Conservation (phyloP, 2,888 invertebrate genomes). For the Oasisia sp. region DNA sequence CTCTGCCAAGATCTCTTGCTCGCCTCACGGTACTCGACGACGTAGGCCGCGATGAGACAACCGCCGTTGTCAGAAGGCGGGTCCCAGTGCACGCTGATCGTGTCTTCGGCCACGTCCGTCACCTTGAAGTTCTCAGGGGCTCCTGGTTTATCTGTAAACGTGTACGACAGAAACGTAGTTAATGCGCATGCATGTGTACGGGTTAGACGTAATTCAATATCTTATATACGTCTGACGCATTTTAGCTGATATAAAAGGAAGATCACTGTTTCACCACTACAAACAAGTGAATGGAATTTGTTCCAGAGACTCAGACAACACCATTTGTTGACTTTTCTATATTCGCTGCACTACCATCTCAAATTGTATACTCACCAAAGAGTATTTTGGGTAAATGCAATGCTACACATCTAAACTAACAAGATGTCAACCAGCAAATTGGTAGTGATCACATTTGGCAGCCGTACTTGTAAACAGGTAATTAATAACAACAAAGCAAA, state of each 20-base stretch:
- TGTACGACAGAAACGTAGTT: no score
- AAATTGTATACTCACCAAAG: not conserved
- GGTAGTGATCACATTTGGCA: not conserved
- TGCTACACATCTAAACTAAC: not conserved
- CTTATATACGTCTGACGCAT: not conserved
- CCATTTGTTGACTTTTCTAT: not conserved
- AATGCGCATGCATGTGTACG: not conserved
- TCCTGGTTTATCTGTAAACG: conserved; percentile 33
- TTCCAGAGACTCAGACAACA: not conserved
- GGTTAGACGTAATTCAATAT: not conserved
- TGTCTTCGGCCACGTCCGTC: conserved; percentile 51
- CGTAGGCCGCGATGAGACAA: conserved; percentile 35
- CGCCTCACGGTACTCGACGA: conserved; percentile 50
- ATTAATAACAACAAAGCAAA: not conserved
- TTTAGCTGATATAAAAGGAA: not conserved
- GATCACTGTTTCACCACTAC: not conserved
- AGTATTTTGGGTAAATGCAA: not conserved
- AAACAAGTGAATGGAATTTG: not conserved
- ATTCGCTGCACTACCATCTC: not conserved
- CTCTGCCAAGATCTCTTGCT: conserved; percentile 47
- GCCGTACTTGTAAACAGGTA: not conserved
- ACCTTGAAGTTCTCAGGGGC: conserved; percentile 37
- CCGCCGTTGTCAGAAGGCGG: conserved; percentile 90
- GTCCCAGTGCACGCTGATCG: conserved; percentile 84
- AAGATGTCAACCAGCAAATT: not conserved